Percentiles rank a stretch among this genome's conserved stretches.
Conservation (phyloP, 30 jellyfish, hydroid and myxozoan genomes). For the Aurelia sp. region DNA sequence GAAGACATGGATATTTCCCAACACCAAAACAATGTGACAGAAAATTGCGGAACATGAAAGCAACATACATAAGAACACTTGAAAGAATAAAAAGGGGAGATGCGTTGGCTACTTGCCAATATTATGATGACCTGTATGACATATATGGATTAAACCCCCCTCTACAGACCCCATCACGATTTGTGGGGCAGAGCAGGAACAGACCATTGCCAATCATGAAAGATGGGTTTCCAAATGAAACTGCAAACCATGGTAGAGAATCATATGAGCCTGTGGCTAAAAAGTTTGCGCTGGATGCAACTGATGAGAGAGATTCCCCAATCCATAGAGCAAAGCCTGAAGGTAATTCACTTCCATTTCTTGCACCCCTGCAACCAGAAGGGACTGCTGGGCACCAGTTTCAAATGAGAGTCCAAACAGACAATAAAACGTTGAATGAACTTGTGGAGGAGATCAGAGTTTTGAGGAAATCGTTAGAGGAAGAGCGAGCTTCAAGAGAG, state of each 20-base stretch:
- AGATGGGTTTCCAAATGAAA: conserved; percentile 28
- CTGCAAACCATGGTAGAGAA: neutral
- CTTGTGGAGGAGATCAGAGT: conserved; percentile 48
- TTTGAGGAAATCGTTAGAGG: conserved; percentile 22
- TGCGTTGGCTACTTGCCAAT: conserved; percentile 58
- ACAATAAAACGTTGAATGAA: conserved; percentile 29
- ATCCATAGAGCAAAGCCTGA: conserved; percentile 12
- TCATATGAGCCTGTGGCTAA: conserved; percentile 42
- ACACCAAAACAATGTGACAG: conserved; percentile 75
- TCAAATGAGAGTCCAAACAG: conserved; percentile 1
- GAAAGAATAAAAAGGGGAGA: conserved; percentile 68
- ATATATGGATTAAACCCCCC: conserved; percentile 68
- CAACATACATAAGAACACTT: conserved; percentile 60
- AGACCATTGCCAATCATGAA: conserved; percentile 36
- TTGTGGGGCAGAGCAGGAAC: conserved; percentile 32
- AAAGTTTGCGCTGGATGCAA: conserved; percentile 14
- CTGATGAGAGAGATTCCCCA: conserved; percentile 27
- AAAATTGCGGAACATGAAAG: conserved; percentile 64
- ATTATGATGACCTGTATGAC: conserved; percentile 57
- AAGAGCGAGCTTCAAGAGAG: conserved; percentile 45
- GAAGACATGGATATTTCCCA: conserved; percentile 55
- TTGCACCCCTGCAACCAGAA: conserved; percentile 28
- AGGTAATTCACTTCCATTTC: neutral
- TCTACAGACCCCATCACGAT: conserved; percentile 52
- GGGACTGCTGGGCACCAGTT: neutral